Base-by-base conservation (phyloP, 2,113 vertebrate species). In the Cololabis saira region DNA sequence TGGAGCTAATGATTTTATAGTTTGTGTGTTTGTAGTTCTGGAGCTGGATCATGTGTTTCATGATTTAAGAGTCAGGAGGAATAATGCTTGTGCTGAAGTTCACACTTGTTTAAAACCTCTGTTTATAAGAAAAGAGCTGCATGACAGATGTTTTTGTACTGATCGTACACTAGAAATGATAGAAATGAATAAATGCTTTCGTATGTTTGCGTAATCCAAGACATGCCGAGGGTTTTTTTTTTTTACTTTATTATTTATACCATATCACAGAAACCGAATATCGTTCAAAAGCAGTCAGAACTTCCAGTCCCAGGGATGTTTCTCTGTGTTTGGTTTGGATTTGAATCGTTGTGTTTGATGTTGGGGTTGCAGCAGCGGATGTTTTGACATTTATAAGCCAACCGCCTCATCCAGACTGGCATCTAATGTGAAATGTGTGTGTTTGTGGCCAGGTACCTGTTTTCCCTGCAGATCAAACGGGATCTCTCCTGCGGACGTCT, bases 401-500 rank as follows among this genome's bases (percentile, higher is more conserved):
- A 37, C 33, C 10, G 24, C 24, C 24, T 3, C n/a, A n/a, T n/a
- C n/a, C 24, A 1, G n/a, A 10, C 27, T 61, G 4, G n/a, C 24
- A 11, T 22, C 6, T 51, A 57, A 67, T 45, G 41, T 16, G 16
- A 67, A 43, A 22, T 57, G 10, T 65, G 74, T 68, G 54, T 30
- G 57, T 76, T 44, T 72, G 61, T 86, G 41, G 78, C 12, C 90
- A 99, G 98, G 94, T 99, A 99, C 92, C 93, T 99, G 79, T 99
- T 99, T 89, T 96, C 97, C 18, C 93, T 99, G 64, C 98, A 99
- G 86, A 94, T 99, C 83, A 98, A 96, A 89, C 96, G 97, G 88
- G 98, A 99, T 83, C 76, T 99, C 87, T 95, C 92, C 62, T 92
- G 94, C 41, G 96, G 96, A 79, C 93, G 92, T 55, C 86, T 99